phyloP scores from a whole-genome alignment of 2,113 vertebrate species.

The Lasiurus cinereus region DNA sequence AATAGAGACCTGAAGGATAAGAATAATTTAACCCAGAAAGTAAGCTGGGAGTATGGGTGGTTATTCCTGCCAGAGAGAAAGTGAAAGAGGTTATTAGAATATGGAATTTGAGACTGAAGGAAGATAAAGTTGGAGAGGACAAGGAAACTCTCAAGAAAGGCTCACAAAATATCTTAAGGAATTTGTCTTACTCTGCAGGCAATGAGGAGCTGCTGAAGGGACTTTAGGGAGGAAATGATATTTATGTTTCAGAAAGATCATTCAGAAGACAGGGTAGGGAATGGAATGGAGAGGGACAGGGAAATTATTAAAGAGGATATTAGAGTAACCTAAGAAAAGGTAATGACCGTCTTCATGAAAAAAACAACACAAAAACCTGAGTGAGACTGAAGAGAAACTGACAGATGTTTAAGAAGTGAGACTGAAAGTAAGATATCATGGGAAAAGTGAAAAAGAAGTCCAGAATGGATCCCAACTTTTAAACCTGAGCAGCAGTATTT shows the following conservation, averaged over 20 bases:
- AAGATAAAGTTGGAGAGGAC: neutral
- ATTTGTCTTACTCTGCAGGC: neutral
- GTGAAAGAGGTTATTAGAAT: neutral
- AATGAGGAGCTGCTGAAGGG: neutral
- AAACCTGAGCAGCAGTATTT: neutral
- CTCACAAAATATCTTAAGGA: neutral
- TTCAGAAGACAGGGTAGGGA: neutral
- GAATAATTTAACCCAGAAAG: neutral
- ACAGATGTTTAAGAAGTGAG: neutral
- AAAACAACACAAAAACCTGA: neutral
- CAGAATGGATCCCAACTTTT: neutral
- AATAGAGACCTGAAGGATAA: neutral
- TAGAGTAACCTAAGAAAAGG: neutral
- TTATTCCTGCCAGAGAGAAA: slow-evolving; percentile 21
- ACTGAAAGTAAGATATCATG: neutral
- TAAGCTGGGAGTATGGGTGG: neutral
- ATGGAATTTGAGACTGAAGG: neutral
- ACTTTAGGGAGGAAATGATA: neutral
- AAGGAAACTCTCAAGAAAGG: neutral
- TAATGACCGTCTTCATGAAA: neutral
- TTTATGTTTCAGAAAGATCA: slow-evolving; percentile 29
- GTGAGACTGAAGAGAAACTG: neutral
- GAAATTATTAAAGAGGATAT: neutral
- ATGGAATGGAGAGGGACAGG: neutral
- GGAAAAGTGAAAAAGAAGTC: neutral